Conservation (phyloP, 2,797 vertebrate genomes). For the Anas capensis region DNA sequence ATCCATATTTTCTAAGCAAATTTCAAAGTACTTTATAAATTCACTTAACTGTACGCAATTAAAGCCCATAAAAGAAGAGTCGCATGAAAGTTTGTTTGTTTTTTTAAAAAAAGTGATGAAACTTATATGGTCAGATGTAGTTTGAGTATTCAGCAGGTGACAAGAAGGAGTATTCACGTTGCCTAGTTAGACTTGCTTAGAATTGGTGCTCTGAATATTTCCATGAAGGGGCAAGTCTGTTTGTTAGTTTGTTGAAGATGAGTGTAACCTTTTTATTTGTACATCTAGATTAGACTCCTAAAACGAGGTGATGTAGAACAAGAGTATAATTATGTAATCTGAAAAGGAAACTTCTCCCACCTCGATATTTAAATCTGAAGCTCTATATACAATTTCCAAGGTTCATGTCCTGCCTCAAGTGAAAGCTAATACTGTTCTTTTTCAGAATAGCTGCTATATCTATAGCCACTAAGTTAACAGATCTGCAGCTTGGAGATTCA, state of each 20-base stretch:
- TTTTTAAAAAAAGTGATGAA: not conserved
- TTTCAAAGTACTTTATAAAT: not conserved
- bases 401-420: not conserved
- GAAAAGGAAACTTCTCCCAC: not conserved
- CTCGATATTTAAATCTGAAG: not conserved
- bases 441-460: slow-evolving; percentile 94
- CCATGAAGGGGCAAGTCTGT: not conserved
- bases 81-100: not conserved
- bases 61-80: not conserved
- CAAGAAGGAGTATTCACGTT: not conserved
- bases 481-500: slow-evolving; percentile 94
- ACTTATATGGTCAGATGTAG: not conserved
- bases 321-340: not conserved
- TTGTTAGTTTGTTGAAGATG: not conserved
- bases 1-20: not conserved
- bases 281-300: not conserved
- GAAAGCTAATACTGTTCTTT: not conserved
- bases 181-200: not conserved
- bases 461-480: slow-evolving; percentile 94
- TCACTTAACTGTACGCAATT: not conserved
- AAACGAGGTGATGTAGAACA: not conserved
- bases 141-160: not conserved
- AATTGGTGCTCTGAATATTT: not conserved
- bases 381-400: not conserved
- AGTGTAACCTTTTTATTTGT: not conserved